Evolutionary conservation across 1,140 invertebrate genomes (phyloP), one percentile per base, ranked within the genome.

Genomic region (Archegozetes longisetosus): DNA sequence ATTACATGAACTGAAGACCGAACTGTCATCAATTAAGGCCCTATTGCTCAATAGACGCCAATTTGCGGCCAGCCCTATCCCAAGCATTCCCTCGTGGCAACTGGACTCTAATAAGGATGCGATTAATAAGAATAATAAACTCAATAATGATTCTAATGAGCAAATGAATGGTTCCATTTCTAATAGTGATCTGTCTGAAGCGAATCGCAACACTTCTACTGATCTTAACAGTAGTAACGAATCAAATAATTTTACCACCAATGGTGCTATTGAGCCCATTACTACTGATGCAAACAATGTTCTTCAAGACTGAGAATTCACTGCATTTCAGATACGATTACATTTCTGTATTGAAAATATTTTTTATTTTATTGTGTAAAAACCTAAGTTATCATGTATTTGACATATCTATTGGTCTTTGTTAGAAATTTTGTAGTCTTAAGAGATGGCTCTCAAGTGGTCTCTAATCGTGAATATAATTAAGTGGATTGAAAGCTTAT

Each of bases 21-120:
- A 64, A 46, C 4, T 64, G 9, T 25, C 29, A 29, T 63, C 61
- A 22, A 49, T 64, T 3, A 64, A 64, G 57, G 20, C 61, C 4
- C 25, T 64, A 17, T 14, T 64, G 4, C 25, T 64, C 3, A 59
- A 28, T 48, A 52, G 47, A 46, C 46, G 59, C 25, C 55, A 59
- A 40, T 63, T 55, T 62, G 20, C 54, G 13, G 55, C 28, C 22
- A 20, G 4, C 25, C 28, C 32, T 25, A 50, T 52, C 24, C 55
- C 62, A 4, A 28, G 61, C 17, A 63, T 64, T 27, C 62, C 62
- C 48, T 22, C 46, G 25, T 64, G 62, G 62, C 62, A 64, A 49
- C 22, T 64, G 1, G 49, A 58, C 6, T 17, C 13, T 20, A 55
- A 22, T 2, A 26, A 46, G 2, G 2, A 29, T 40, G 32, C 32